phyloP scores from a whole-genome alignment of 1,140 invertebrate genomes.

The Idris sp. region DNA sequence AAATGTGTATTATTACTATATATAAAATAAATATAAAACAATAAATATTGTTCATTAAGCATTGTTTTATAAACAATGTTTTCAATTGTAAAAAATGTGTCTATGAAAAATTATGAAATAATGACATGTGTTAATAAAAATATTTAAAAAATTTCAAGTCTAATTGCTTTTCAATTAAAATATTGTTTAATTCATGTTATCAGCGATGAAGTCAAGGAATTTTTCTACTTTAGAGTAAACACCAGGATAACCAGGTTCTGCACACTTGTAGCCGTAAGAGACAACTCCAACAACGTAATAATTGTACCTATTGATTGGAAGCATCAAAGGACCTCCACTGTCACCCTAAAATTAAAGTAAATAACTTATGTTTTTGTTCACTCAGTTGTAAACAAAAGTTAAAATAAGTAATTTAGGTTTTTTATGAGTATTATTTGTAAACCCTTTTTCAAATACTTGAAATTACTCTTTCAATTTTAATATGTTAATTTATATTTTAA shows the following conservation, averaged over 20 bases:
- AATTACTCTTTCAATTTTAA: neutral
- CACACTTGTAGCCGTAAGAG: constrained; percentile 86
- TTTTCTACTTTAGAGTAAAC: constrained; percentile 87
- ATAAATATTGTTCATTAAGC: no score
- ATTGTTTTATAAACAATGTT: no score
- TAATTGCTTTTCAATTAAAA: no score
- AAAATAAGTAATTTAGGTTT: neutral
- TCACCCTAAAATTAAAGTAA: constrained; percentile 81
- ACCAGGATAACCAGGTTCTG: constrained; percentile 84
- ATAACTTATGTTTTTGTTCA: no score
- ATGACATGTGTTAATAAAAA: no score
- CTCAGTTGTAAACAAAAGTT: neutral
- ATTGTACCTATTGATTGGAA: constrained; percentile 57
- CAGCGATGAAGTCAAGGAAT: constrained; percentile 81
- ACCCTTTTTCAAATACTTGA: no score
- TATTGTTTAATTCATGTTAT: constrained; percentile 28
- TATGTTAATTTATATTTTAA: neutral
- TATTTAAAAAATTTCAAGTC: no score
- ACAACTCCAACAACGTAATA: constrained; percentile 85
- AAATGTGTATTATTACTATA: no score
- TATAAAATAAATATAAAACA: no score
- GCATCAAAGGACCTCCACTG: constrained; percentile 90
- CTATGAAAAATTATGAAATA: no score
- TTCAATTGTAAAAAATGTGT: no score
- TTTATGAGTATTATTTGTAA: no score